phyloP scores from a whole-genome alignment of 1,140 invertebrate genomes.

The Lepidotrigona ventralis region DNA sequence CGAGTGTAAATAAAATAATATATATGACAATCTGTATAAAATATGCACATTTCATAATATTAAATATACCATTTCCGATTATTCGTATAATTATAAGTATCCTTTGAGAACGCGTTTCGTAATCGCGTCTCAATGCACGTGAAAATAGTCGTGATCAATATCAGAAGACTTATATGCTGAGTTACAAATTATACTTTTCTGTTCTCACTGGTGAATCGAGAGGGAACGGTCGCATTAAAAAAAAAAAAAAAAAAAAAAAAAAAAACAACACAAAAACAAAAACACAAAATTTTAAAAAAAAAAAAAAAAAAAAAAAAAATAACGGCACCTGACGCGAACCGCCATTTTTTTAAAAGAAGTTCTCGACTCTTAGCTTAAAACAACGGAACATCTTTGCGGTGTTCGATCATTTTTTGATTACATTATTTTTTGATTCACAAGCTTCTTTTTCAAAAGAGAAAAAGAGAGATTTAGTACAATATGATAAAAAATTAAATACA shows the following conservation, averaged over 20 bases:
- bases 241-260: constrained; percentile 26
- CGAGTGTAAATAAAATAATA: constrained; percentile 47
- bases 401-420: neutral
- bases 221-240: constrained; percentile 33
- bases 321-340: constrained; percentile 14
- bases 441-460: neutral
- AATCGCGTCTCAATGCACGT: constrained; percentile 29
- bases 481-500: neutral
- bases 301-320: constrained; percentile 5
- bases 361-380: constrained; percentile 28
- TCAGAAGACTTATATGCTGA: constrained; percentile 62
- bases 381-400: constrained; percentile 15
- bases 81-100: constrained; percentile 73
- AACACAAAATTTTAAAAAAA: too few relatives aligned
- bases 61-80: constrained; percentile 73
- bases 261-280: too few relatives aligned
- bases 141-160: constrained; percentile 63
- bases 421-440: neutral
- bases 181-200: constrained; percentile 41
- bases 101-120: constrained; percentile 62
- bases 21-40: constrained; percentile 67
- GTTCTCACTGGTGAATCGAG: constrained; percentile 58
- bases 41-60: constrained; percentile 69
- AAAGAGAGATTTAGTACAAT: neutral
- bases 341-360: constrained; percentile 16